Conservation (phyloP, 2,888 invertebrate genomes). For the Neoscelio sp. region DNA sequence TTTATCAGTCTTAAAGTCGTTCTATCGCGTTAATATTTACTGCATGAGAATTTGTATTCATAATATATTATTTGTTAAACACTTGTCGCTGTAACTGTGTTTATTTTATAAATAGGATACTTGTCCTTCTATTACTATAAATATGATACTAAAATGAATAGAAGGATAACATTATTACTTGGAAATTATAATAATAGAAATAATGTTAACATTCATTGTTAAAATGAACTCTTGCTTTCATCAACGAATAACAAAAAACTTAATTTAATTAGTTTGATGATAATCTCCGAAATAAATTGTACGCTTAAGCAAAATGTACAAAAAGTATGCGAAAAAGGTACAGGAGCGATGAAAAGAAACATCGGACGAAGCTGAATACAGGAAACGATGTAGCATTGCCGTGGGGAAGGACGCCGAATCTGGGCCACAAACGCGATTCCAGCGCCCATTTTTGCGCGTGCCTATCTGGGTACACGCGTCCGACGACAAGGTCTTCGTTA, state of each 20-base stretch:
- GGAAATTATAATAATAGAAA: too few relatives aligned
- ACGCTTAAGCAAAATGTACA: not conserved
- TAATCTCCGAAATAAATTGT: conserved; percentile 5
- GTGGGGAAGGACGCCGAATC: conserved; percentile 82
- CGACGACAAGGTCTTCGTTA: conserved; percentile 66
- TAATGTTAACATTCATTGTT: too few relatives aligned
- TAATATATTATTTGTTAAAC: too few relatives aligned
- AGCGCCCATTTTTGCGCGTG: conserved; percentile 44
- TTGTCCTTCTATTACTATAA: too few relatives aligned
- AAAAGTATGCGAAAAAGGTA: conserved; percentile 17
- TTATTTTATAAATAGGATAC: too few relatives aligned
- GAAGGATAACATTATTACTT: too few relatives aligned
- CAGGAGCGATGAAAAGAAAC: conserved; percentile 4
- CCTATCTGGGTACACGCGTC: conserved; percentile 28
- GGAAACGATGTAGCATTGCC: conserved; percentile 81
- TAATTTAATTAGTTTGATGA: conserved; percentile 15
- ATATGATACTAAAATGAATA: too few relatives aligned
- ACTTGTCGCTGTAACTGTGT: too few relatives aligned
- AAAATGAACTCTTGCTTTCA: too few relatives aligned
- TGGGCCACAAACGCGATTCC: conserved; percentile 75
- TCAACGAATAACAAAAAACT: conserved; percentile 4
- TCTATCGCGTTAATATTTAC: too few relatives aligned
- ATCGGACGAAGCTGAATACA: conserved; percentile 56
- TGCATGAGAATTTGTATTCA: too few relatives aligned
- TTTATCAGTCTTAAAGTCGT: too few relatives aligned